phyloP scores from a whole-genome alignment of 1,140 invertebrate species.

The Aphelenchoides fujianensis region DNA sequence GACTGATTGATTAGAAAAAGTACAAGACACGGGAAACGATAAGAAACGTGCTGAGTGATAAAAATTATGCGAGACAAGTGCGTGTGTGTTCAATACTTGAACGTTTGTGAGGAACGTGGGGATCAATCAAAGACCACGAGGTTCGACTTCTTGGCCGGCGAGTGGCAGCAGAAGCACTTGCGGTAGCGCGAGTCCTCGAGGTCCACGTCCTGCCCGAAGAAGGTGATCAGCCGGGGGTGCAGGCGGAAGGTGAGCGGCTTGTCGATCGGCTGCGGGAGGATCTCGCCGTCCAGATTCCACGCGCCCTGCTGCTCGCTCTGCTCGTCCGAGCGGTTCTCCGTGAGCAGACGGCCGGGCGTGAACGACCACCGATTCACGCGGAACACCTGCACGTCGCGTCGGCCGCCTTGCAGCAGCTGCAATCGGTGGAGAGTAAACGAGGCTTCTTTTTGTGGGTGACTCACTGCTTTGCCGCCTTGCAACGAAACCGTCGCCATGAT shows the following conservation, averaged over 20 bases:
- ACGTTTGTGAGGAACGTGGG: slow-evolving; percentile 7
- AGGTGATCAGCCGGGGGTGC: slow-evolving; percentile 55
- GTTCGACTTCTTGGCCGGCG: slow-evolving; percentile 33
- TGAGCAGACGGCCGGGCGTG: slow-evolving; percentile 45
- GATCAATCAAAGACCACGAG: slow-evolving; percentile 31
- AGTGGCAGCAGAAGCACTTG: slow-evolving; percentile 43
- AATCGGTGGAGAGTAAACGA: slow-evolving; percentile 23
- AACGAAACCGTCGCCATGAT: slow-evolving; percentile 60
- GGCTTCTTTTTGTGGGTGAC: neutral
- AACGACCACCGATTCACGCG: slow-evolving; percentile 57
- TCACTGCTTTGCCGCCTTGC: slow-evolving; percentile 57
- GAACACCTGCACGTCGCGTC: no score
- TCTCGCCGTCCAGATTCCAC: slow-evolving; percentile 59
- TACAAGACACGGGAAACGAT: neutral
- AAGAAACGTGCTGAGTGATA: slow-evolving; percentile 5
- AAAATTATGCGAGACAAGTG: slow-evolving; percentile 16
- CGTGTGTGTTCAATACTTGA: no score
- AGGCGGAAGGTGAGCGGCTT: slow-evolving; percentile 49
- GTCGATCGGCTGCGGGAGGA: slow-evolving; percentile 52
- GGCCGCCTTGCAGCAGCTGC: no score
- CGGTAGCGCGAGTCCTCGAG: slow-evolving; percentile 47
- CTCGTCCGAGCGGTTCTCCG: slow-evolving; percentile 19
- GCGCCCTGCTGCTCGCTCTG: slow-evolving; percentile 49
- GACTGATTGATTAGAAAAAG: neutral
- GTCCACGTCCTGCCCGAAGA: slow-evolving; percentile 56